phyloP scores from a whole-genome alignment of 2,888 invertebrate genomes.

The Heliconius charithonia region DNA sequence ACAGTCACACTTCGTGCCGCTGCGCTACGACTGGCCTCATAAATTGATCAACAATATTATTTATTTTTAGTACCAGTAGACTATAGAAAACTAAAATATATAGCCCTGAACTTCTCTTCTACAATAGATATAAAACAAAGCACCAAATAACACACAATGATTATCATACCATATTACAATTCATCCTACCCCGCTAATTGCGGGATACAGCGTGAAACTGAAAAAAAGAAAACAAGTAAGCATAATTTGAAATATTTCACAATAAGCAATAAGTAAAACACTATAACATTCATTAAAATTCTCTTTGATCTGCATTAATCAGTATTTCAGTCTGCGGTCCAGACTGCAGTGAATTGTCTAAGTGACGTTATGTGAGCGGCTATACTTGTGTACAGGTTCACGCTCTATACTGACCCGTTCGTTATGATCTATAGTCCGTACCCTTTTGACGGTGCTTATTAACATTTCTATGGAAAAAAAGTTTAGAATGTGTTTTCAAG shows the following conservation, averaged over 20 bases:
- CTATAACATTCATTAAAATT: constrained; percentile 32
- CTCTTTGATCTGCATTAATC: constrained; percentile 42
- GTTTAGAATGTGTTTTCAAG: background rate
- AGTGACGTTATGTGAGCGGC: constrained; percentile 41
- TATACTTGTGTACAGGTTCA: constrained; percentile 3
- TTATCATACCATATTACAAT: no score
- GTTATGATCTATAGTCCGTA: constrained; percentile 6
- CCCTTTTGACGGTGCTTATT: background rate
- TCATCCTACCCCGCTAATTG: no score
- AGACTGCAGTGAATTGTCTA: constrained; percentile 47
- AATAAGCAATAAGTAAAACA: constrained; percentile 1
- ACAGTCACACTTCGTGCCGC: no score
- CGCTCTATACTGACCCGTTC: constrained; percentile 26
- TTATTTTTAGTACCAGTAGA: no score
- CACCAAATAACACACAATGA: no score
- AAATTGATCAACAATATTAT: no score
- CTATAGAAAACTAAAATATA: no score
- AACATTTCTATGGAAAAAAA: background rate
- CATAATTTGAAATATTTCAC: background rate
- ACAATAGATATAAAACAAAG: no score
- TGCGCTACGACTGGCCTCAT: no score
- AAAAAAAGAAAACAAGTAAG: background rate
- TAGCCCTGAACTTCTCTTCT: no score
- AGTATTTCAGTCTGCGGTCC: constrained; percentile 47
- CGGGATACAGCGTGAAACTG: no score